A percentile compares a stretch with the other conserved stretches of the same genome.
These are phyloP conservation scores for Myotis pilosus DNA, from an alignment of 2,797 vertebrate species.

Conservation along the genomic window DNA sequence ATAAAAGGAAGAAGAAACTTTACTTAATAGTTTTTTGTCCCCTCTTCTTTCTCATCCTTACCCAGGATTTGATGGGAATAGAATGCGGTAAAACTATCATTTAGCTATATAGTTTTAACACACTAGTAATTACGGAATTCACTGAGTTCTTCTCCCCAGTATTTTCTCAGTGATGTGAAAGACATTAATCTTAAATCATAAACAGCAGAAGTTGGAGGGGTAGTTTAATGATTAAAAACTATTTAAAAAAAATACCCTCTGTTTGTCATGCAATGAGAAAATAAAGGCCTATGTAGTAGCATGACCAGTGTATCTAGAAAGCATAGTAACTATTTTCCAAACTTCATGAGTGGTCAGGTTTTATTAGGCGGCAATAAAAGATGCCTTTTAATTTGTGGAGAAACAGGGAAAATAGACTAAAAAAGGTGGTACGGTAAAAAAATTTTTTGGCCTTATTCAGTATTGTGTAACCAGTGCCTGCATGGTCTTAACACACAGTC, in stretches of 20 bases:
- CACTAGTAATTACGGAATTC: background rate
- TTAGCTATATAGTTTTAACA: background rate
- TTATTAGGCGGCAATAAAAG: background rate
- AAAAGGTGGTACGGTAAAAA: background rate
- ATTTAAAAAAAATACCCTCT: background rate
- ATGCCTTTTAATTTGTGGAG: background rate
- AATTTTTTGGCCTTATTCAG: background rate
- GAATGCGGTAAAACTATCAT: background rate
- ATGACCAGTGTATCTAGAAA: background rate
- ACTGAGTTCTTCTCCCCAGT: background rate
- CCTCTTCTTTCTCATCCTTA: background rate
- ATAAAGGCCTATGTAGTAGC: background rate
- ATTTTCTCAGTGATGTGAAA: background rate
- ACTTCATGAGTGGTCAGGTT: background rate
- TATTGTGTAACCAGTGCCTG: background rate
- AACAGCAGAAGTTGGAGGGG: background rate
- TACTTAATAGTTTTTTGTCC: background rate
- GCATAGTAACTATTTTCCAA: background rate
- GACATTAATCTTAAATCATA: background rate
- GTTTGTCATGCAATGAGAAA: background rate
- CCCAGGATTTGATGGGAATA: background rate
- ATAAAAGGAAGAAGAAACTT: background rate
- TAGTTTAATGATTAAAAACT: background rate
- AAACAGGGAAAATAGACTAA: background rate
- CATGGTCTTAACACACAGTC: background rate